Base-by-base conservation (phyloP, 1,140 invertebrate species). In the Tetraneura akinire region DNA sequence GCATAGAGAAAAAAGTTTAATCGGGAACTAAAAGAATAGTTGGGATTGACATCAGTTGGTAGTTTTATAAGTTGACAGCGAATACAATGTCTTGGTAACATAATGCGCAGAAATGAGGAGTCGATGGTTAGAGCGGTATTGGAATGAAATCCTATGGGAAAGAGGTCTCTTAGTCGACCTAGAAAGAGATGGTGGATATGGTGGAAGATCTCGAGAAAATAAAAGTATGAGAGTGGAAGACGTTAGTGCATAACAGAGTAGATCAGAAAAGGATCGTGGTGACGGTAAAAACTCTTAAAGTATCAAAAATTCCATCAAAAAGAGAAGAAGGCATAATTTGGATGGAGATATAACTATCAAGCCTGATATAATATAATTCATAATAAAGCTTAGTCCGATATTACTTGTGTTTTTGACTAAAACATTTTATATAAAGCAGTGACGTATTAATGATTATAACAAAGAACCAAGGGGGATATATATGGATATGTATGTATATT, bases 71-170 rank as follows among this genome's bases (percentile, higher is more conserved):
- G 29, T 68, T 32, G 64, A n/a, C 37, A 45, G n/a, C n/a, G 29
- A 66, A 32, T 66, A 42, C 62, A 66, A 66, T 66, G 62, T 1
- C 32, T 18, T 66, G 32, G 32, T 66, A 14, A 11, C 11, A 4
- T 68, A 45, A 68, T 68, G 18, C 64, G 18, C 64, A 68, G 6
- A 45, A 68, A 42, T 68, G 64, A 68, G 14, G 18, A 68, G 16
- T 16, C n/a, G 2, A 68, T 11, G 32, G 10, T 68, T 68, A 45
- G 37, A 68, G 4, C 29, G 64, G 64, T 68, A 18, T 13, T 45
- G 18, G 64, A 68, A 45, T 68, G 8, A 18, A 68, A n/a, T n/a
- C 5, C 37, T 68, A 45, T n/a, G n/a, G 37, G 16, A 6, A 68
- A 68, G 18, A 68, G 32, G 45, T 21, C 32, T 66, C 32, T 1